Conservation (phyloP, 2,113 vertebrate species). For the Calyptomena viridis region DNA sequence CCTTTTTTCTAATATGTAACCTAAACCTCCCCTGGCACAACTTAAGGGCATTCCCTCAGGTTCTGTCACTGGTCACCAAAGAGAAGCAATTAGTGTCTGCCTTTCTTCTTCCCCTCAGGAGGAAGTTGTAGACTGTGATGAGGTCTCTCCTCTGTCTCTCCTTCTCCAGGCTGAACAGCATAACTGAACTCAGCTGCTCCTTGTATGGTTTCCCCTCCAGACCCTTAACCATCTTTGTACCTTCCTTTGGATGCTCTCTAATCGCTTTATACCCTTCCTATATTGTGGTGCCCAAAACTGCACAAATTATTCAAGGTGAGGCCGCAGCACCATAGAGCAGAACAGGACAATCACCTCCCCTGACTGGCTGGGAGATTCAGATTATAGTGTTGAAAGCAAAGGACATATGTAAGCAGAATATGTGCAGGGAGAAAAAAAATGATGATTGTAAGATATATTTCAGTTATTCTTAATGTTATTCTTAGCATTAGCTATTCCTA, state of each 20-base stretch:
- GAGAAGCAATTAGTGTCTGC: background rate
- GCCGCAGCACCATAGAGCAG: background rate
- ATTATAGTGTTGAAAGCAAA: background rate
- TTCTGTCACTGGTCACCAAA: background rate
- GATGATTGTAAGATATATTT: background rate
- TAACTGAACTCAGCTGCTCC: background rate
- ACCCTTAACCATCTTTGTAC: background rate
- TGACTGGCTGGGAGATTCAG: accelerated
- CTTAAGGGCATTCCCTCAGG: background rate
- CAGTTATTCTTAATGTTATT: background rate
- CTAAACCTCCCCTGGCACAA: background rate
- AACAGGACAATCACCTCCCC: background rate
- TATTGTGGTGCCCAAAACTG: background rate
- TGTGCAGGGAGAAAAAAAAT: background rate
- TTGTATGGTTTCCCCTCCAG: background rate
- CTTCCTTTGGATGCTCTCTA: background rate
- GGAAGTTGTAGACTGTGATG: background rate
- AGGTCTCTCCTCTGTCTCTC: background rate
- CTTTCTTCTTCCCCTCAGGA: background rate
- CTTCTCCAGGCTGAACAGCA: background rate
- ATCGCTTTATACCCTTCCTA: background rate
- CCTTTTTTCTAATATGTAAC: background rate
- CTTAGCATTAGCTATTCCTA: conserved; percentile 14
- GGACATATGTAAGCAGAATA: background rate
- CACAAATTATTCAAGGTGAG: background rate